Evolutionary conservation across 1,140 invertebrate genomes (phyloP), one percentile per base, ranked within the genome.

Genomic region (Tetragnatha versicolor): DNA sequence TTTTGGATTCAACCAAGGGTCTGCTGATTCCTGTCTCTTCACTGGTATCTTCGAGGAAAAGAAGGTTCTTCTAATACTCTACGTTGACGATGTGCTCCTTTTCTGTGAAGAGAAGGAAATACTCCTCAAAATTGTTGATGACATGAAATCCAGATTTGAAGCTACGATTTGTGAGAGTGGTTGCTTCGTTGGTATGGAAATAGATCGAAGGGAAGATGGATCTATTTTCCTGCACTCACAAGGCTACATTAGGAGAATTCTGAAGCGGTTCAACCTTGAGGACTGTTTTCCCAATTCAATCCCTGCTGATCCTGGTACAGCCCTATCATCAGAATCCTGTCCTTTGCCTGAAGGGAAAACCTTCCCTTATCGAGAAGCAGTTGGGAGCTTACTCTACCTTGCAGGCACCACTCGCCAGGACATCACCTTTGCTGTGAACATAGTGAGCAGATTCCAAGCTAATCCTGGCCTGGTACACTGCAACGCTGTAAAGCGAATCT

Each of bases 51-150:
- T n/a, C n/a, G n/a, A n/a, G n/a, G n/a, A n/a, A n/a, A n/a, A n/a
- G n/a, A n/a, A n/a, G n/a, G n/a, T n/a, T n/a, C n/a, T n/a, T n/a
- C 31, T 78, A 17, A 49, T 83, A 20, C 27, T 84, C 0, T 81
- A 82, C 68, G 81, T 83, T 14, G 82, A 83, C 53, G 82, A 82
- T 63, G 76, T 70, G 7, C 27, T 85, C 3, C 17, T 80, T 29
- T n/a, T 55, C n/a, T n/a, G n/a, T n/a, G n/a, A n/a, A n/a, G n/a
- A n/a, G n/a, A n/a, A n/a, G n/a, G n/a, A n/a, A n/a, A n/a, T n/a
- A n/a, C n/a, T n/a, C n/a, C n/a, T n/a, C n/a, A n/a, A n/a, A n/a
- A n/a, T n/a, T n/a, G n/a, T n/a, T n/a, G n/a, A n/a, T n/a, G n/a
- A n/a, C n/a, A n/a, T n/a, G n/a, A n/a, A n/a, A n/a, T n/a, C n/a